These are phyloP conservation scores for Synanthedon myopaeformis DNA, from an alignment of 2,888 invertebrate genomes.

Conservation along the genomic window DNA sequence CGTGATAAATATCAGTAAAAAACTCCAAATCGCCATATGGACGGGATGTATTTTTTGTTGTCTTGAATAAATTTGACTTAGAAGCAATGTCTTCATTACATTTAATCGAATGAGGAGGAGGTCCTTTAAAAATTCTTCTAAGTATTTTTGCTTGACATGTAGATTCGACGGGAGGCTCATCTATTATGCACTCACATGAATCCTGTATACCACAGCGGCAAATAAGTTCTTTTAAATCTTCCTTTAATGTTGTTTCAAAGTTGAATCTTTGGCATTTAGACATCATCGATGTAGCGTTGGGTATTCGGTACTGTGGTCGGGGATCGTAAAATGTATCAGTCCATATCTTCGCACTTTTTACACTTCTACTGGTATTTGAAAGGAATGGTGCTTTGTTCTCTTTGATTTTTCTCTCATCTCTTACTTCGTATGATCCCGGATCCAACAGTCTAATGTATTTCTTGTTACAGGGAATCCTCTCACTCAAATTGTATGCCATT, in stretches of 20 bases:
- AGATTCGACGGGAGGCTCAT: constrained; percentile 11
- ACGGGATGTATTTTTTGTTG: constrained; percentile 18
- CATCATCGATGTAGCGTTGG: constrained; percentile 34
- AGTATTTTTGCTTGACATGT: constrained; percentile 33
- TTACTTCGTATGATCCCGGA: constrained; percentile 41
- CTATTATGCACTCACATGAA: constrained; percentile 33
- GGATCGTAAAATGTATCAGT: constrained; percentile 36
- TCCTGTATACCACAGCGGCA: constrained; percentile 38
- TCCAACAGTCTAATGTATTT: constrained; percentile 32
- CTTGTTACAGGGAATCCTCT: constrained; percentile 28
- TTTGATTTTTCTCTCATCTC: constrained; percentile 10
- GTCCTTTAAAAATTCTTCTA: constrained; percentile 35
- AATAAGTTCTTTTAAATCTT: constrained; percentile 37
- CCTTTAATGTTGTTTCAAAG: constrained; percentile 33
- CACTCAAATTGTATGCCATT: constrained; percentile 37
- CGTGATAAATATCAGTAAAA: constrained; percentile 39
- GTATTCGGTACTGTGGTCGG: constrained; percentile 20
- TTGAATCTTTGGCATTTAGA: constrained; percentile 45
- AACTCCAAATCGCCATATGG: constrained; percentile 34
- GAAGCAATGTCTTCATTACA: constrained; percentile 19
- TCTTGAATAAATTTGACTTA: constrained; percentile 14
- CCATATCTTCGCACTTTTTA: constrained; percentile 24
- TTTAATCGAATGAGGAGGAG: constrained; percentile 16
- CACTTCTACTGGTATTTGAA: constrained; percentile 28
- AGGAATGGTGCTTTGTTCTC: constrained; percentile 37